Percentiles rank a stretch among this genome's conserved stretches.
These are phyloP conservation scores for Thomomys bottae DNA, from an alignment of 2,113 vertebrate genomes.

Conservation along the genomic window DNA sequence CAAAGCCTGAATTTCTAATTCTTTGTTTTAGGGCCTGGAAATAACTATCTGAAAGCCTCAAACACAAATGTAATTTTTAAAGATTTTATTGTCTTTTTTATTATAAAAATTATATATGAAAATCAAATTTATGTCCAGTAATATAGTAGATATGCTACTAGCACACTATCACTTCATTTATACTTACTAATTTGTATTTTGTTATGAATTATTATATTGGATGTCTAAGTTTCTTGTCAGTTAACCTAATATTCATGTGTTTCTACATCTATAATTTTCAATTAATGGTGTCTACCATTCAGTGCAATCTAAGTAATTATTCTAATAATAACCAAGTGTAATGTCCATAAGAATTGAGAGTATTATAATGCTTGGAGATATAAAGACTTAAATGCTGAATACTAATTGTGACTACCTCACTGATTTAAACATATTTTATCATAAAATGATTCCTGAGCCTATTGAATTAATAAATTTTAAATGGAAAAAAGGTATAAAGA, in stretches of 20 bases:
- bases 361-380: neutral
- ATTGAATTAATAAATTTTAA: conserved; percentile 52
- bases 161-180: neutral
- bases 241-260: neutral
- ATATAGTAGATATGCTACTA: neutral
- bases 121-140: conserved; percentile 7
- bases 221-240: neutral
- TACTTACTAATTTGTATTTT: neutral
- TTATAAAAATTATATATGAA: neutral
- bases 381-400: neutral
- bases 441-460: conserved; percentile 25
- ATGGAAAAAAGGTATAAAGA: neutral
- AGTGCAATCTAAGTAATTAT: neutral
- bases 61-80: conserved; percentile 7
- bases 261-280: conserved; percentile 31
- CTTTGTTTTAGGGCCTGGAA: conserved; percentile 20
- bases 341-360: neutral
- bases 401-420: neutral
- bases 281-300: neutral
- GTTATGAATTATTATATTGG: conserved; percentile 20
- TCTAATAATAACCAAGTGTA: neutral
- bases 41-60: neutral
- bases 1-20: neutral
- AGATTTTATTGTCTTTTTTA: neutral
- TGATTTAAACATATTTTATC: neutral